phyloP scores from a whole-genome alignment of 2,888 invertebrate species.

The Phalera bucephala region DNA sequence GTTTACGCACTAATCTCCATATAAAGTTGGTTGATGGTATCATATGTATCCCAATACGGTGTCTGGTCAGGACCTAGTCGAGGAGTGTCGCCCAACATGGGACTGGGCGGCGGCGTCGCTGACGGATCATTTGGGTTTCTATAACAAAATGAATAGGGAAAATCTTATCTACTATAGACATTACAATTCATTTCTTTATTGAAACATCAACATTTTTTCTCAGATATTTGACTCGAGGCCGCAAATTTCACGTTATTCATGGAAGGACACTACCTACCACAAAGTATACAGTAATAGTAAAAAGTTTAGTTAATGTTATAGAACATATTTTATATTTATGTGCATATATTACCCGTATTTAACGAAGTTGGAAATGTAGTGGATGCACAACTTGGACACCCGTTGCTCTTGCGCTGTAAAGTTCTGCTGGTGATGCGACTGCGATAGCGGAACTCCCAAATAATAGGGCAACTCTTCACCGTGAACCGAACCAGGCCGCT shows the following conservation, averaged over 20 bases:
- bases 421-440: conserved; percentile 86
- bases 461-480: conserved; percentile 95
- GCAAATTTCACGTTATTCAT: too few species aligned
- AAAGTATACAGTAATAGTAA: too few species aligned
- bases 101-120: conserved; percentile 82
- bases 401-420: conserved; percentile 90
- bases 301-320: too few species aligned
- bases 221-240: too few species aligned
- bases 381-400: conserved; percentile 90
- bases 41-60: conserved; percentile 95
- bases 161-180: too few species aligned
- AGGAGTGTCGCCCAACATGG: conserved; percentile 64
- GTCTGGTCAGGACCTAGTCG: conserved; percentile 74
- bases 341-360: conserved; percentile 95
- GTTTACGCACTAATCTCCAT: conserved; percentile 88
- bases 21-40: conserved; percentile 94
- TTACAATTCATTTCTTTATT: too few species aligned
- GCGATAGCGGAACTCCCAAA: conserved; percentile 90
- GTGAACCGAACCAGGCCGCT: conserved; percentile 91
- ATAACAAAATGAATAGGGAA: conserved; percentile 5
- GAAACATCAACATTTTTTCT: too few species aligned
- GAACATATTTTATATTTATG: too few species aligned
- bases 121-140: conserved; percentile 87
- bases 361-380: conserved; percentile 94
- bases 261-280: too few species aligned